Base-by-base conservation (phyloP, 2,888 invertebrate species). In the Hypercompe scribonia region DNA sequence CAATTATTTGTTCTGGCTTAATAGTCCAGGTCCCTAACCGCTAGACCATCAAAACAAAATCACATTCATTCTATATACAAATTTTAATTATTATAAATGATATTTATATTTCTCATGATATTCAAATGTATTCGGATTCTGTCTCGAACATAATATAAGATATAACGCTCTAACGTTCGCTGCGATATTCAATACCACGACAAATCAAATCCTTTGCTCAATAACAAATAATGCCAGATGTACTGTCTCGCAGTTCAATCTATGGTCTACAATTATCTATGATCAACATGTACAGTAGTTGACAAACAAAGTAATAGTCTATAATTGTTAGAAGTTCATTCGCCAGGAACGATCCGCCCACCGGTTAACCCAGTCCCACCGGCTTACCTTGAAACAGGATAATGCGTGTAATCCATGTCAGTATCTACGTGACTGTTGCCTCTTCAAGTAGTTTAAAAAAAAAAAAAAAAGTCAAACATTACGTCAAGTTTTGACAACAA, bases 341-440 rank as follows among this genome's bases (percentile, higher is more conserved):
- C 90, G 89, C 86, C 90, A 88, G 90, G 90, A 93, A 93, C 93
- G 89, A 77, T 70, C 86, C 89, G 86, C 88, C 91, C 84, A 90
- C 90, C 81, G 85, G 75, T 70, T 72, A 70, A 83, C 86, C 87
- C 84, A 86, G 83, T 82, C 78, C 79, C 75, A 84, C 90, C 85
- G 81, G 93, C 80, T 92, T 87, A 90, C 93, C 93, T 93, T 92
- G 92, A 86, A 81, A 76, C 85, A 89, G 90, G 88, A 91, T 88
- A 84, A 79, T 81, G 81, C 80, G 82, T 85, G 79, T 75, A 77
- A 81, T 79, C 84, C 85, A 79, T 84, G 87, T 85, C 88, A 91
- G 89, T 91, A 76, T 75, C 78, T 86, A 81, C 78, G 81, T 78
- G 84, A 78, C 87, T 81, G 82, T 84, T 81, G 83, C 73, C 75